Percentiles rank a stretch among this genome's conserved stretches.
Conservation (phyloP, 2,113 vertebrate genomes). For the Mesitornis unicolor region DNA sequence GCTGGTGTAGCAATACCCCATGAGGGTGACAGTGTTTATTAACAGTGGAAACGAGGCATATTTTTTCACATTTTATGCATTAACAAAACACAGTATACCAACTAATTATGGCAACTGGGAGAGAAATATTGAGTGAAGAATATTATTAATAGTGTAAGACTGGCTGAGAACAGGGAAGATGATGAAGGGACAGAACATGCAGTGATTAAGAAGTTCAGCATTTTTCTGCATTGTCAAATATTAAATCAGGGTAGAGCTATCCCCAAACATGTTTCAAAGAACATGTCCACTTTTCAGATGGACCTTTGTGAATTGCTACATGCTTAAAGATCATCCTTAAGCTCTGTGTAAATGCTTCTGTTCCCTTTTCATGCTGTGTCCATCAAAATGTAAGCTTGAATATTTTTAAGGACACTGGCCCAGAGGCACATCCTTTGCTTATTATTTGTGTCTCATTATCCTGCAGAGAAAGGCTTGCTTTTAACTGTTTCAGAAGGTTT, state of each 20-base stretch:
- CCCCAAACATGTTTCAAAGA: not conserved
- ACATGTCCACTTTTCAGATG: not conserved
- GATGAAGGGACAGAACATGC: not conserved
- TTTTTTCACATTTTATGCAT: not conserved
- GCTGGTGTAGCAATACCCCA: not conserved
- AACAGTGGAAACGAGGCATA: not conserved
- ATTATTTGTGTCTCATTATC: not conserved
- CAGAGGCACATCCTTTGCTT: not conserved
- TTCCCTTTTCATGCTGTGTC: not conserved
- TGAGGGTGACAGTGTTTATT: not conserved
- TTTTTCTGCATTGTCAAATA: not conserved
- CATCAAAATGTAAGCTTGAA: not conserved
- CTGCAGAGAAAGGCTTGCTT: not conserved
- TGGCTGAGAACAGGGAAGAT: not conserved
- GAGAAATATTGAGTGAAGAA: not conserved
- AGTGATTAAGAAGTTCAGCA: not conserved
- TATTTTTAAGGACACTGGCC: not conserved
- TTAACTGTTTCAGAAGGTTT: not conserved
- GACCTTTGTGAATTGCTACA: not conserved
- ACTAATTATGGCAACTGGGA: not conserved
- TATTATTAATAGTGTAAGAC: not conserved
- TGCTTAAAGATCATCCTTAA: not conserved
- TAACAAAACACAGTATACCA: not conserved
- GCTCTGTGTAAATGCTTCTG: not conserved
- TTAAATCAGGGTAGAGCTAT: not conserved